Evolutionary conservation across 2,113 vertebrate species (phyloP), one percentile per base, ranked within the genome.

Genomic region (Oryzias javanicus): DNA sequence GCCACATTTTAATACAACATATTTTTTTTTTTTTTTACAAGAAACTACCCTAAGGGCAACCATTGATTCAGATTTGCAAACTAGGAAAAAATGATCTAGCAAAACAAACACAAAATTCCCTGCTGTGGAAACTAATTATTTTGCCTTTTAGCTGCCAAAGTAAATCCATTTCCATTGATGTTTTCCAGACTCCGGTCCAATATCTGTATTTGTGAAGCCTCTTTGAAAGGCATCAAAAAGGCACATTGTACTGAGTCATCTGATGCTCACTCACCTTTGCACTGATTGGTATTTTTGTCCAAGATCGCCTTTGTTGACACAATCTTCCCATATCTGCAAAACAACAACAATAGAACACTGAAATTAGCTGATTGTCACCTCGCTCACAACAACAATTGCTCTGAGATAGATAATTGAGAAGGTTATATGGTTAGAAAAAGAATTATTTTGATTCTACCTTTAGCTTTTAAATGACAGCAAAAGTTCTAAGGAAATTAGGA

Each of bases 251-350:
- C 44, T 3, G 42, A 71, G 59, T 52, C 44, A 42, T 1, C 2
- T 17, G 25, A 55, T 63, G 55, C 19, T 72, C 47, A 75, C 90
- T 88, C 93, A 98, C 96, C 96, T 98, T 98, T 98, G 88, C 96
- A 98, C 67, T 98, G 96, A 92, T 98, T 98, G 49, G 96, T 98
- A 90, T 98, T 98, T 92, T 98, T 98, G 93, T 98, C 96, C 80
- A 98, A 92, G 89, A 98, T 98, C 90, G 96, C 96, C 93, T 98
- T 98, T 72, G 96, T 98, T 77, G 96, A 98, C 78, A 98, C 96
- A 86, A 98, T 98, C 93, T 98, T 98, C 70, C 96, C 96, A 87
- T 97, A 98, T 79, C 96, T 98, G 86, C 51, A 78, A 88, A 88
- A 67, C 63, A 57, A 49, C 1, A 82, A 86, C 15, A 80, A 27